These are phyloP conservation scores for Oxyruncus cristatus DNA, from an alignment of 2,113 vertebrate genomes.

Conservation along the genomic window DNA sequence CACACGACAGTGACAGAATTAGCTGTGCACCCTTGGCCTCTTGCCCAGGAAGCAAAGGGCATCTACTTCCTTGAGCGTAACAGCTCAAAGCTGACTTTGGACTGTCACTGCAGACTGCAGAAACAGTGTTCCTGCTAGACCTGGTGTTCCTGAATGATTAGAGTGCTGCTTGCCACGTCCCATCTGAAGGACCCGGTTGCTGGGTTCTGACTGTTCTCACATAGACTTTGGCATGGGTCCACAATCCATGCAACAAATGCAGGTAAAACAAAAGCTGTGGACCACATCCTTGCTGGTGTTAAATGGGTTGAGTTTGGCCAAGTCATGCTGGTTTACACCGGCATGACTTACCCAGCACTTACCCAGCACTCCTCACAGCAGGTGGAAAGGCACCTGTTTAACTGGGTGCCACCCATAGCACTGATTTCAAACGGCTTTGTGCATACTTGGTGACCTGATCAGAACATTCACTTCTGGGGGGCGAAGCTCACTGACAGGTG, in stretches of 20 bases:
- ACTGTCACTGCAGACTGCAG: neutral
- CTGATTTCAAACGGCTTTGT: neutral
- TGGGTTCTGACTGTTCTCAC: neutral
- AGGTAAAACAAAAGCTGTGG: neutral
- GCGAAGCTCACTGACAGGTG: neutral
- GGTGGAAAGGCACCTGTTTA: neutral
- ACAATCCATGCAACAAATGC: neutral
- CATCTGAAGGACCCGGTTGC: neutral
- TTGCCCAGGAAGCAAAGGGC: neutral
- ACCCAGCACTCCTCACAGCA: neutral
- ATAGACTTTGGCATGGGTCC: neutral
- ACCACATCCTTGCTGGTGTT: neutral
- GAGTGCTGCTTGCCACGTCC: neutral
- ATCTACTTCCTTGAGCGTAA: neutral
- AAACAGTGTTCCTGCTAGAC: neutral
- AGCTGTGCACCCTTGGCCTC: neutral
- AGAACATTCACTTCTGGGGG: neutral
- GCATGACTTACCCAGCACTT: neutral
- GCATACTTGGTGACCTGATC: neutral
- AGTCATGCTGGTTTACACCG: neutral
- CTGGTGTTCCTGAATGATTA: neutral
- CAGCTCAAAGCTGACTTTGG: neutral
- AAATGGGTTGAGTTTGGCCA: neutral
- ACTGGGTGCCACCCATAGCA: neutral
- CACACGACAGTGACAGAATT: neutral